phyloP scores from a whole-genome alignment of 2,797 vertebrate species.

The Lagodon rhomboides region DNA sequence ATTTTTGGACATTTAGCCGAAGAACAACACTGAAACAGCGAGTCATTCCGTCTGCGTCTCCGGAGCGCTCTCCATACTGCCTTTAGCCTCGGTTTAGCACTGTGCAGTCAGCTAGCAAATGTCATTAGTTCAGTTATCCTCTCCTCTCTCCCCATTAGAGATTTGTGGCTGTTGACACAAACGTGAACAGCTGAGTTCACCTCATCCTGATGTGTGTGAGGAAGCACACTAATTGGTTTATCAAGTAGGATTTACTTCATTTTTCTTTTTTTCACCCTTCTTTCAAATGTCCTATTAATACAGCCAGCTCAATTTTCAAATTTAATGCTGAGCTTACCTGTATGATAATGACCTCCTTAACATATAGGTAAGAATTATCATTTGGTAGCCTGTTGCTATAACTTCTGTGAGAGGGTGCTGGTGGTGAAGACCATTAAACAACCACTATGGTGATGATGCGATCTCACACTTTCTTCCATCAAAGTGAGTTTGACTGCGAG shows the following conservation, averaged over 20 bases:
- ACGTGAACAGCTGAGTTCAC: slow-evolving; percentile 52
- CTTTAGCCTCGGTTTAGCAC: slow-evolving; percentile 45
- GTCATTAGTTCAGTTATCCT: slow-evolving; percentile 71
- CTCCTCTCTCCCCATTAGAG: slow-evolving; percentile 51
- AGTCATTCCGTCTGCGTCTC: slow-evolving; percentile 20
- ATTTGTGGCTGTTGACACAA: slow-evolving; percentile 54
- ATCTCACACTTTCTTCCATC: too few species aligned
- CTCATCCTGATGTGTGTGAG: slow-evolving; percentile 53
- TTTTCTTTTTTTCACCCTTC: neutral
- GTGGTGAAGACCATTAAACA: too few species aligned
- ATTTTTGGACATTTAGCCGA: neutral
- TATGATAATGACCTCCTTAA: too few species aligned
- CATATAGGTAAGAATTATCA: too few species aligned
- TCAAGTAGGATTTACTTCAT: slow-evolving; percentile 42
- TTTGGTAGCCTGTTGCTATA: too few species aligned
- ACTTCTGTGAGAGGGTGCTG: too few species aligned
- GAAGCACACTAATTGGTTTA: slow-evolving; percentile 60
- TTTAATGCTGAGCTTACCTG: neutral
- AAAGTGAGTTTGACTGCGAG: too few species aligned
- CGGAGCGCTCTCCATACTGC: slow-evolving; percentile 1
- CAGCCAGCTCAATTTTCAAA: neutral
- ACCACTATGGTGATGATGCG: too few species aligned
- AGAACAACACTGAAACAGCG: slow-evolving; percentile 6
- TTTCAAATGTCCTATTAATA: neutral
- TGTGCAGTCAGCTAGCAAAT: slow-evolving; percentile 61